Evolutionary conservation across 2,113 vertebrate genomes (phyloP).

Genomic region (Emydocephalus ijimae): DNA sequence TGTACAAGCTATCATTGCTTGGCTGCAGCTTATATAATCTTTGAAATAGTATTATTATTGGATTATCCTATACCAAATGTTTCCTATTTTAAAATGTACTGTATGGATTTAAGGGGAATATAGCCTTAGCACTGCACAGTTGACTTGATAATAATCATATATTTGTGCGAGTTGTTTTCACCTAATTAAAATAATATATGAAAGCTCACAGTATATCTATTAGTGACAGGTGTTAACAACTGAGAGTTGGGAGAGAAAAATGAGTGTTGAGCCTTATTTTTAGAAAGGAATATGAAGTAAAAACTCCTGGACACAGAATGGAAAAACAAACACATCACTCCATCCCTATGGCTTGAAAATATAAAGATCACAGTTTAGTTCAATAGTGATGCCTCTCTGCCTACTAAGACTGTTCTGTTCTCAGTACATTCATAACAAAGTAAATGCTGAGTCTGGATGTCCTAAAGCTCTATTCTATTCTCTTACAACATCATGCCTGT

Average conservation of each 20-base stretch:
- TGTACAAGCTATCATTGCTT: background rate
- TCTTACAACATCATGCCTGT: background rate
- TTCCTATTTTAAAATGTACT: background rate
- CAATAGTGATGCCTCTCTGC: background rate
- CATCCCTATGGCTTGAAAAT: background rate
- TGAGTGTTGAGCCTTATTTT: conserved; percentile 22
- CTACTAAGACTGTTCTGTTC: background rate
- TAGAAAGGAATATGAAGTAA: conserved; percentile 16
- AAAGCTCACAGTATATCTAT: conserved; percentile 38
- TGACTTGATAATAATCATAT: conserved; percentile 2
- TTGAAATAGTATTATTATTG: background rate
- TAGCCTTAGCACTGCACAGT: background rate
- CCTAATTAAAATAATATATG: conserved; percentile 39
- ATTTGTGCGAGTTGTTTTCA: conserved; percentile 37
- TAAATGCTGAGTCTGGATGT: background rate
- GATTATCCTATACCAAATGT: background rate
- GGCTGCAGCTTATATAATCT: background rate
- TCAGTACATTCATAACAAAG: background rate
- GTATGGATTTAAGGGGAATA: background rate
- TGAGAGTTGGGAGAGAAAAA: conserved; percentile 3
- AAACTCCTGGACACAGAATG: background rate
- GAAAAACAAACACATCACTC: background rate
- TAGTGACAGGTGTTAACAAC: conserved; percentile 41
- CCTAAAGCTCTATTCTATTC: background rate
- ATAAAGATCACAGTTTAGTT: background rate